Evolutionary conservation across 2,888 invertebrate genomes (phyloP).

Genomic region (Drosophila picticornis): DNA sequence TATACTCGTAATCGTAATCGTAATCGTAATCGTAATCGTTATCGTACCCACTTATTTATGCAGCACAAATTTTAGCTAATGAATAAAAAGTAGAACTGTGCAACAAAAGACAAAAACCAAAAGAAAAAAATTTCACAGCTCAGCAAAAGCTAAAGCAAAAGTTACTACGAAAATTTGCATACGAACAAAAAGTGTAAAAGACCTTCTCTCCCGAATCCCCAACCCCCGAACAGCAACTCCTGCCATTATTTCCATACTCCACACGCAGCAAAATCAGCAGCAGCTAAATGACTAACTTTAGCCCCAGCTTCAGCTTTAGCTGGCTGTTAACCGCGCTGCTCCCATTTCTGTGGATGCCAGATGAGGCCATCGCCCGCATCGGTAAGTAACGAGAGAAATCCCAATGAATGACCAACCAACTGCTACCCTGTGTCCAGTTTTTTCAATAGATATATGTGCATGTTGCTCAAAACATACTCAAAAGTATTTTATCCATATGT

Average conservation of each 20-base stretch:
- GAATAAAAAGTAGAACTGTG: constrained; percentile 77
- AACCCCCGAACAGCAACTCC: neutral
- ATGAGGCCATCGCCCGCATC: constrained; percentile 82
- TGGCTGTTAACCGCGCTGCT: constrained; percentile 67
- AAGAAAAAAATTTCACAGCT: constrained; percentile 54
- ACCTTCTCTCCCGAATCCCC: constrained; percentile 1
- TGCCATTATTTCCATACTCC: neutral
- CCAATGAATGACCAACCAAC: constrained; percentile 17
- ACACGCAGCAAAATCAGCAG: constrained; percentile 18
- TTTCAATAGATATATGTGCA: constrained; percentile 4
- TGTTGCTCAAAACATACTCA: neutral
- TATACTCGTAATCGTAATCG: constrained; percentile 39
- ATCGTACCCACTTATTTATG: constrained; percentile 76
- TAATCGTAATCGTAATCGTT: constrained; percentile 52
- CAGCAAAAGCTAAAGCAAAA: constrained; percentile 53
- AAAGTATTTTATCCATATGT: neutral
- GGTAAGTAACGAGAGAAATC: constrained; percentile 74
- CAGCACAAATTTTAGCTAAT: constrained; percentile 78
- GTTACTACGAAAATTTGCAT: constrained; percentile 51
- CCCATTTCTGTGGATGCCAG: constrained; percentile 73
- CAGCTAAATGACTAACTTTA: constrained; percentile 66
- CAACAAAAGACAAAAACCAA: constrained; percentile 15
- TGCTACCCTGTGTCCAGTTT: constrained; percentile 27
- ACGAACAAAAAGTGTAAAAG: constrained; percentile 20
- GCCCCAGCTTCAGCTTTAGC: constrained; percentile 44